phyloP scores from a whole-genome alignment of 2,797 vertebrate species.

The Miichthys miiuy region DNA sequence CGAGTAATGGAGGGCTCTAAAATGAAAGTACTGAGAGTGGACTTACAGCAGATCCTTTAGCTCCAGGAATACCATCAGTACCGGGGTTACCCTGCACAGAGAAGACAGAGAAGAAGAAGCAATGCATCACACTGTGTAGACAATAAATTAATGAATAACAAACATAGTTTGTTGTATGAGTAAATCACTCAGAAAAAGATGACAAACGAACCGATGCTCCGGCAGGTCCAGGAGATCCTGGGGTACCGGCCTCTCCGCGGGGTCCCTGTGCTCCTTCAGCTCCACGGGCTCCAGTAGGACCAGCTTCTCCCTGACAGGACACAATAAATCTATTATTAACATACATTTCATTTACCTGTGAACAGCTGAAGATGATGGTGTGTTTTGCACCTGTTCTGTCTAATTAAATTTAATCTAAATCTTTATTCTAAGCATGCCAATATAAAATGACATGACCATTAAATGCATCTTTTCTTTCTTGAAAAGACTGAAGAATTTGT shows the following conservation, averaged over 20 bases:
- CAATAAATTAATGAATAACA: background rate
- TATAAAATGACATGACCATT: background rate
- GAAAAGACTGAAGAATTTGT: background rate
- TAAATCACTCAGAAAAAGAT: slow-evolving; percentile 6
- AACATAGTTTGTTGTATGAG: background rate
- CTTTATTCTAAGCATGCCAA: background rate
- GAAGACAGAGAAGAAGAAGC: slow-evolving; percentile 17
- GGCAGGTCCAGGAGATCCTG: slow-evolving; percentile 94
- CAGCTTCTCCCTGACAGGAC: slow-evolving; percentile 92
- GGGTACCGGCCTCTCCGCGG: slow-evolving; percentile 93
- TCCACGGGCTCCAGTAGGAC: slow-evolving; percentile 94
- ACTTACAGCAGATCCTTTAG: slow-evolving; percentile 97
- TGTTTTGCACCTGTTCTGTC: background rate
- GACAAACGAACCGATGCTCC: slow-evolving; percentile 87
- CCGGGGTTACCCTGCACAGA: slow-evolving; percentile 93
- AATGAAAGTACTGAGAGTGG: background rate
- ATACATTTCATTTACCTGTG: background rate
- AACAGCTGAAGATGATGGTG: background rate
- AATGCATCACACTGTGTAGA: slow-evolving; percentile 7
- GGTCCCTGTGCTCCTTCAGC: slow-evolving; percentile 94
- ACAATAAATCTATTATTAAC: background rate
- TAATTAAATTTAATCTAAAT: background rate
- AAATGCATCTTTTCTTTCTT: background rate
- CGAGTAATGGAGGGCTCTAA: background rate
- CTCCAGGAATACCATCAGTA: slow-evolving; percentile 95